phyloP scores from a whole-genome alignment of 2,113 vertebrate species.

The Noturus placidus region DNA sequence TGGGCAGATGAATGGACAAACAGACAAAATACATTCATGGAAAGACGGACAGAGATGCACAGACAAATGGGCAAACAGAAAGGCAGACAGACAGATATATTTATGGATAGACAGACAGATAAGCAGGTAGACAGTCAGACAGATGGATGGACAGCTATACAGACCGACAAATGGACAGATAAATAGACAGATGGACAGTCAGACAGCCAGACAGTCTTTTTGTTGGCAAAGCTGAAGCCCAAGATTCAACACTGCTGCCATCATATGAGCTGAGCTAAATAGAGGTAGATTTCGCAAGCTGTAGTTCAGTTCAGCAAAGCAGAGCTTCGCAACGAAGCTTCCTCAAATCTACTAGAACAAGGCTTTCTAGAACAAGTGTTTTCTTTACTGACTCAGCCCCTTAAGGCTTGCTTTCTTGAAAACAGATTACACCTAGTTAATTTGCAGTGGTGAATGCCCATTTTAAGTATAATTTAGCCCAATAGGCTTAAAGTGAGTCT shows the following conservation, averaged over 20 bases:
- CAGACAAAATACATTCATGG: neutral
- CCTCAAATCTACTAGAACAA: neutral
- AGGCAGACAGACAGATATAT: neutral
- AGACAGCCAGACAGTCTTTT: neutral
- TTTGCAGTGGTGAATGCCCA: slow-evolving; percentile 15
- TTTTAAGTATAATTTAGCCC: slow-evolving; percentile 24
- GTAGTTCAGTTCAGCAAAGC: neutral
- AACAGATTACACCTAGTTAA: slow-evolving; percentile 16
- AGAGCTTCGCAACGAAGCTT: neutral
- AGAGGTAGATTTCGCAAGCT: neutral
- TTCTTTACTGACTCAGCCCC: neutral
- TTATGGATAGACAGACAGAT: neutral
- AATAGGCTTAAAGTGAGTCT: slow-evolving; percentile 7
- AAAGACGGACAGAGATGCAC: neutral
- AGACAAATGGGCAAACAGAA: neutral
- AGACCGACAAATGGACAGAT: neutral
- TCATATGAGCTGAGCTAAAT: neutral
- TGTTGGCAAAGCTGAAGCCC: neutral
- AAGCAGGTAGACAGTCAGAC: neutral
- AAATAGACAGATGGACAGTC: neutral
- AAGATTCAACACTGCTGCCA: neutral
- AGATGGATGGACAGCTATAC: no score
- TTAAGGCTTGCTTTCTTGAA: slow-evolving; percentile 10
- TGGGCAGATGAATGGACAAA: neutral
- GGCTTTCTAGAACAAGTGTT: neutral